Percentiles rank a stretch among this genome's conserved stretches.
Evolutionary conservation across 2,888 invertebrate genomes (phyloP).

Genomic region (Machimus rusticus): DNA sequence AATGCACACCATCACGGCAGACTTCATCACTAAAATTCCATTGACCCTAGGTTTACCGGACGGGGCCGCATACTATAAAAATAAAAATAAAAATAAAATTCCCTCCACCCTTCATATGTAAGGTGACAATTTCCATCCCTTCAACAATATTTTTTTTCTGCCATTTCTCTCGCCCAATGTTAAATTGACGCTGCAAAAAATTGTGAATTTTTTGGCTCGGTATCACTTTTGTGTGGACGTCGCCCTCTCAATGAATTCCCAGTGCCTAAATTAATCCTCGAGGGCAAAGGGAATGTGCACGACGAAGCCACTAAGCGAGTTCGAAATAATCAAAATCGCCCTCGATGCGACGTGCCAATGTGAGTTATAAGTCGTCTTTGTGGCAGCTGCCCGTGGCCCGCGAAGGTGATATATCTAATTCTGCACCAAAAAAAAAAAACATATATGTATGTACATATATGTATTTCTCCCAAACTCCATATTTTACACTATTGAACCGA

Average conservation of each 20-base stretch:
- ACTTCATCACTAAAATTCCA: neutral
- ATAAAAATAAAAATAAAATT: neutral
- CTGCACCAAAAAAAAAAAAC: neutral
- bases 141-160: neutral
- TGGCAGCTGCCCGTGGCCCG: neutral
- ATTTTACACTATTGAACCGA: neutral
- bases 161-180: neutral
- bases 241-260: slow-evolving; percentile 22
- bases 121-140: slow-evolving; percentile 20
- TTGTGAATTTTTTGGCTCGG: neutral
- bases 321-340: slow-evolving; percentile 1
- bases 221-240: neutral
- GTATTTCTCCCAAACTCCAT: neutral
- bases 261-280: slow-evolving; percentile 41
- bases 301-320: slow-evolving; percentile 10
- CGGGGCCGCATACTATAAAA: neutral
- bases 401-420: slow-evolving; percentile 23
- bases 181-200: neutral
- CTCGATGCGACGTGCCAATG: neutral
- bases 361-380: neutral
- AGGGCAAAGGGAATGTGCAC: neutral
- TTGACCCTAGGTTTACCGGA: neutral
- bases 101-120: neutral
- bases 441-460: neutral
- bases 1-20: neutral